Percentiles rank a stretch among this genome's conserved stretches.
Conservation (phyloP, 2,113 vertebrate species). For the Mohoua ochrocephala region DNA sequence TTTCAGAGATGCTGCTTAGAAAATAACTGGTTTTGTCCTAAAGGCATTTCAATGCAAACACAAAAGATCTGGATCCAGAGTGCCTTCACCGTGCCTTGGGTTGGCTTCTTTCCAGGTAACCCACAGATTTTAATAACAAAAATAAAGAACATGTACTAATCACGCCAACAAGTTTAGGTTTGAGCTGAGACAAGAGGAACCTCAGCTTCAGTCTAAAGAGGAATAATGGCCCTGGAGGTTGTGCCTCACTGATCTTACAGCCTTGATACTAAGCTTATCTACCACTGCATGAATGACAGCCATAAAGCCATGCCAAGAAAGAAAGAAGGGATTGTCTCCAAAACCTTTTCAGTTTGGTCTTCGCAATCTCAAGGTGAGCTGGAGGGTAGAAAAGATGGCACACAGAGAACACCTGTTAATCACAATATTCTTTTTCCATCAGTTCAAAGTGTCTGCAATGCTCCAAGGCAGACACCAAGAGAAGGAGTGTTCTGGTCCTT, state of each 20-base stretch:
- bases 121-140: neutral
- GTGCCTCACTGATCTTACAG: rapidly evolving
- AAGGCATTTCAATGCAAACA: neutral
- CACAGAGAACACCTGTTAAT: neutral
- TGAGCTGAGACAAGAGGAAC: neutral
- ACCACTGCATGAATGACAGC: neutral
- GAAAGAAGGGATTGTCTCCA: neutral
- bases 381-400: neutral
- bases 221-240: neutral
- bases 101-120: neutral
- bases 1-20: neutral
- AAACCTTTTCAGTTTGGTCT: neutral
- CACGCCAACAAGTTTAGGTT: neutral
- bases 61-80: neutral
- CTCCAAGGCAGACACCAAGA: neutral
- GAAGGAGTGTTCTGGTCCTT: neutral
- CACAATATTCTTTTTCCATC: neutral
- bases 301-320: neutral
- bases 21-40: neutral
- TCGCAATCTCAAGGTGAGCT: neutral
- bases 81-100: neutral
- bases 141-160: neutral
- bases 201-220: neutral
- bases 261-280: neutral
- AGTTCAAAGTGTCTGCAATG: neutral